These are phyloP conservation scores for Laothoe populi DNA, from an alignment of 2,888 invertebrate genomes.

Conservation along the genomic window DNA sequence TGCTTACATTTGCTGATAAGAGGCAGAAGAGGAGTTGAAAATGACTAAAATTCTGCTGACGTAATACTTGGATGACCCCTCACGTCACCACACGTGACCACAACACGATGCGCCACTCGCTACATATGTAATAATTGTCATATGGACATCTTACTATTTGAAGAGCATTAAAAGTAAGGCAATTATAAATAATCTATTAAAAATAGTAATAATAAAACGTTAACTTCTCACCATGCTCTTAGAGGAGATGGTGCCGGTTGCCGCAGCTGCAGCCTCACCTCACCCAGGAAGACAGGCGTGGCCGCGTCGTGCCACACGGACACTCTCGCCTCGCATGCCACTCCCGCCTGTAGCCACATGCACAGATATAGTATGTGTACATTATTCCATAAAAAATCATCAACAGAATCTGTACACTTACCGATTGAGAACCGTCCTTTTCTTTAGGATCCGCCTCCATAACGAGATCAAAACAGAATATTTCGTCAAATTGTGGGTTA, in stretches of 20 bases:
- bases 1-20: too few species aligned
- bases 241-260: conserved; percentile 83
- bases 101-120: too few species aligned
- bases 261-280: conserved; percentile 91
- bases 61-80: too few species aligned
- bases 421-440: conserved; percentile 83
- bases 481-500: conserved; percentile 95
- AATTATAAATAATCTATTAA: neutral
- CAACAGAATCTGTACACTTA: conserved; percentile 48
- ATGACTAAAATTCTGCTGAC: too few species aligned
- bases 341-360: conserved; percentile 77
- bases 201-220: neutral
- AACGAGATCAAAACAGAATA: conserved; percentile 90
- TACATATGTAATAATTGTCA: too few species aligned
- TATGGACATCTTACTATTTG: too few species aligned
- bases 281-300: conserved; percentile 94
- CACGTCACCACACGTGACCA: too few species aligned
- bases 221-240: conserved; percentile 88
- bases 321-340: conserved; percentile 92
- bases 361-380: neutral
- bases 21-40: too few species aligned
- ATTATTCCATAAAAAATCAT: neutral
- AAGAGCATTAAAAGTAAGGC: too few species aligned
- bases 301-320: conserved; percentile 95
- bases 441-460: conserved; percentile 84